These are phyloP conservation scores for Augochlorella aurata DNA, from an alignment of 2,888 invertebrate genomes.

Conservation along the genomic window DNA sequence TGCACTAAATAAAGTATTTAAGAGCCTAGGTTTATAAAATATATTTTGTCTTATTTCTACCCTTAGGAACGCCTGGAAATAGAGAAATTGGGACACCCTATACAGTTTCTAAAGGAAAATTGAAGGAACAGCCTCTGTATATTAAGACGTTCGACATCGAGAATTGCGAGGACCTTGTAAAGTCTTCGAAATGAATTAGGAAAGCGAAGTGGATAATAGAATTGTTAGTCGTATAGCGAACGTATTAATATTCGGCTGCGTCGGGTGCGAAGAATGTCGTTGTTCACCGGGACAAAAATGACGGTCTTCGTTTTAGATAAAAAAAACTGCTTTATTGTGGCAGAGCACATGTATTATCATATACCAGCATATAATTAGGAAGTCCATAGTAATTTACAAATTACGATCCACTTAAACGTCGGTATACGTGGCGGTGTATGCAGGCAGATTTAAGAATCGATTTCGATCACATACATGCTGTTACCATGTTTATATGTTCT, in stretches of 20 bases:
- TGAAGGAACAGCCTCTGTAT: neutral
- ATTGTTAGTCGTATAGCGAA: neutral
- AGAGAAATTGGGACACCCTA: too few relatives aligned
- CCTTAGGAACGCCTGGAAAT: too few relatives aligned
- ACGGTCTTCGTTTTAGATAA: conserved; percentile 69
- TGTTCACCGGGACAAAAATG: conserved; percentile 30
- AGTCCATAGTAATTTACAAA: conserved; percentile 80
- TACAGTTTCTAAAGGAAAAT: neutral
- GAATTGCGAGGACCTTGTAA: neutral
- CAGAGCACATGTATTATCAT: conserved; percentile 81
- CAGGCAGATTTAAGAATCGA: conserved; percentile 70
- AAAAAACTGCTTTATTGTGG: conserved; percentile 82
- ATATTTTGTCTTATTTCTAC: too few relatives aligned
- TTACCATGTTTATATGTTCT: conserved; percentile 43
- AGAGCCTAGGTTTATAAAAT: too few relatives aligned
- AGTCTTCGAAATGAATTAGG: neutral
- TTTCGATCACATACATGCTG: conserved; percentile 63
- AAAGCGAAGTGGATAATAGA: neutral
- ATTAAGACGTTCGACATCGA: neutral
- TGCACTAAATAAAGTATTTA: too few relatives aligned
- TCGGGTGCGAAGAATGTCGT: neutral
- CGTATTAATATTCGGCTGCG: neutral
- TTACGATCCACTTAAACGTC: conserved; percentile 78
- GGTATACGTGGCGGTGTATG: conserved; percentile 74
- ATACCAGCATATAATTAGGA: conserved; percentile 80